Evolutionary conservation across 1,140 invertebrate genomes (phyloP).

Genomic region (Triops longicaudatus): DNA sequence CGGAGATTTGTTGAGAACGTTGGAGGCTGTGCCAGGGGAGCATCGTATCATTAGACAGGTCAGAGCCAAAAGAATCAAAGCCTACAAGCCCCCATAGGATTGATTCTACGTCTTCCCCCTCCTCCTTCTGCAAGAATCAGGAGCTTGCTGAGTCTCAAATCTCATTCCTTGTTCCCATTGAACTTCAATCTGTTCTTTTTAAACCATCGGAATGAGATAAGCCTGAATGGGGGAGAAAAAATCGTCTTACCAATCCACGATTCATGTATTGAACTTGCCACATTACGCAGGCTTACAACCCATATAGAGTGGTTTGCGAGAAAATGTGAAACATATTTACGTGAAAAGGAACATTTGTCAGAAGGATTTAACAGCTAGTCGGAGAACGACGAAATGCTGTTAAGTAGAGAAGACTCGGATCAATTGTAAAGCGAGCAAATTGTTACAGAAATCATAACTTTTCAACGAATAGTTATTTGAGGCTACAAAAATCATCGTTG

Average conservation of each 20-base stretch:
- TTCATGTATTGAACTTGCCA: background rate
- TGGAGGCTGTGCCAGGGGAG: conserved; percentile 5
- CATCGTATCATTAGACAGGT: conserved; percentile 10
- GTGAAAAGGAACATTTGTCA: too few species aligned
- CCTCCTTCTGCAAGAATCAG: background rate
- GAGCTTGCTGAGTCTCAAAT: background rate
- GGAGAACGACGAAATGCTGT: too few species aligned
- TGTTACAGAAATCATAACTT: too few species aligned
- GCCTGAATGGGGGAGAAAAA: background rate
- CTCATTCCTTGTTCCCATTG: background rate
- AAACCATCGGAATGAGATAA: background rate
- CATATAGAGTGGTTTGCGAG: too few species aligned
- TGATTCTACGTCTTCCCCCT: background rate
- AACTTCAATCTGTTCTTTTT: background rate
- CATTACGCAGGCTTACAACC: too few species aligned
- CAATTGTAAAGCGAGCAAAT: too few species aligned
- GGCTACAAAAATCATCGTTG: too few species aligned
- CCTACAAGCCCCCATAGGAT: conserved; percentile 6
- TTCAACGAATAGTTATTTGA: too few species aligned
- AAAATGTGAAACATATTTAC: too few species aligned
- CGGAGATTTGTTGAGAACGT: background rate
- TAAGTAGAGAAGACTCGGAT: too few species aligned
- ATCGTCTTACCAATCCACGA: background rate
- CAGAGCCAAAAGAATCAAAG: conserved; percentile 10
- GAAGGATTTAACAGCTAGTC: too few species aligned